Evolutionary conservation across 37 sponge, comb jelly and placozoan species (phyloP).

Genomic region (Ephydatia muelleri): DNA sequence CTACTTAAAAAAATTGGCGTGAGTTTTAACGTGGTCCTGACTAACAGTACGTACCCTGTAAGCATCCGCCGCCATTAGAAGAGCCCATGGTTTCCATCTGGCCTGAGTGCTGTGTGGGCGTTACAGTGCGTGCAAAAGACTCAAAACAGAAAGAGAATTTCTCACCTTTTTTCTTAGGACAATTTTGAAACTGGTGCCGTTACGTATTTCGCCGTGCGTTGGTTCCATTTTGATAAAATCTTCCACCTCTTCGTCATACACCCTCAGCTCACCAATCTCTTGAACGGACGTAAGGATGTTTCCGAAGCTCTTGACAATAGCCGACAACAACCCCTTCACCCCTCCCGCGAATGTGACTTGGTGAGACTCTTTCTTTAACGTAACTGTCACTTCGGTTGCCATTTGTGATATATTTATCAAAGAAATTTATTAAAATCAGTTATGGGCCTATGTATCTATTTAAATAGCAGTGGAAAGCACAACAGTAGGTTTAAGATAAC

Average conservation of each 20-base stretch:
- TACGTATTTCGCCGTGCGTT: background rate
- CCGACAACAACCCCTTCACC: background rate
- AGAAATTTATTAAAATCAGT: no score
- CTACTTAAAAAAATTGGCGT: no score
- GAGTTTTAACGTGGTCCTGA: no score
- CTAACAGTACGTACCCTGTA: no score
- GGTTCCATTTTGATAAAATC: background rate
- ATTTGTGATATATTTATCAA: no score
- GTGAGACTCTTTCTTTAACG: background rate
- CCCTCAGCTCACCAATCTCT: background rate
- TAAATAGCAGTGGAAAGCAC: no score
- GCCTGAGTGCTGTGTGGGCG: no score
- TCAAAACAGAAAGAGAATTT: background rate
- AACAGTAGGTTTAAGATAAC: no score
- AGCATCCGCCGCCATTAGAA: no score
- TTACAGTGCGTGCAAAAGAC: background rate
- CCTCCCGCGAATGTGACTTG: background rate
- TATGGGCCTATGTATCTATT: no score
- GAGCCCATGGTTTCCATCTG: no score
- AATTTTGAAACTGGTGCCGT: background rate
- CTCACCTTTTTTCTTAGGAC: background rate
- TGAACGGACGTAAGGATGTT: background rate
- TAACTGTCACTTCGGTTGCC: background rate
- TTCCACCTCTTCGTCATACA: background rate
- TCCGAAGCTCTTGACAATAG: background rate